Evolutionary conservation across 2,797 vertebrate species (phyloP).

Genomic region (Notolepis coatsorum): DNA sequence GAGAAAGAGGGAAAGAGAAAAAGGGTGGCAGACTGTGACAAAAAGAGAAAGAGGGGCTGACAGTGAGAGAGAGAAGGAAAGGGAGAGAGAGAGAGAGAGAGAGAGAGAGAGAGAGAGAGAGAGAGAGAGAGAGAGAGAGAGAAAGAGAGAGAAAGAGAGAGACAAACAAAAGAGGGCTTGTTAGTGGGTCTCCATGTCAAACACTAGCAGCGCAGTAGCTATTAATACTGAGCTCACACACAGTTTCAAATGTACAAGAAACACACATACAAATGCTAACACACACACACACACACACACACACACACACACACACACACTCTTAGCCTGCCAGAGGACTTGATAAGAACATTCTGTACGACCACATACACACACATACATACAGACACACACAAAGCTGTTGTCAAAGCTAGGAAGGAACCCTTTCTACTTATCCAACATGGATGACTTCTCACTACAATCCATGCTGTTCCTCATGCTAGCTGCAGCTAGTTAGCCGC

Average conservation of each 20-base stretch:
- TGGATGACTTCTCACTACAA: too few species aligned
- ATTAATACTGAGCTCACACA: constrained; percentile 47
- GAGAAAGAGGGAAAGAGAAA: not conserved
- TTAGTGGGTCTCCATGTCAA: constrained; percentile 35
- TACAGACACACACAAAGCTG: constrained; percentile 8
- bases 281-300: not conserved
- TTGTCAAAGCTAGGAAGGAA: constrained; percentile 21
- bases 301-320: constrained; percentile 5
- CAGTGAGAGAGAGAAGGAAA: not conserved
- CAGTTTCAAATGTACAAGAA: too few species aligned
- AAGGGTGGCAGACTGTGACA: not conserved
- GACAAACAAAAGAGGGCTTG: constrained; percentile 46
- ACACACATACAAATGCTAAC: too few species aligned
- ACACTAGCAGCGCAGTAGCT: constrained; percentile 40
- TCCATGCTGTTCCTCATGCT: too few species aligned
- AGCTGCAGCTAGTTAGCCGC: too few species aligned
- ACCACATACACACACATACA: not conserved
- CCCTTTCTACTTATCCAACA: constrained; percentile 44
- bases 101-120: constrained; percentile 1
- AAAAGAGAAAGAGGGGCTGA: not conserved
- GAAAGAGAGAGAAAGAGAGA: not conserved
- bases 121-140: not conserved
- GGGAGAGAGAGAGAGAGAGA: not conserved
- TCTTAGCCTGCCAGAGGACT: constrained; percentile 10
- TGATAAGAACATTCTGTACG: constrained; percentile 18